Percentiles rank a stretch among this genome's conserved stretches.
These are phyloP conservation scores for Ascidia mentula DNA, from an alignment of 23 tunicate species.

Conservation along the genomic window DNA sequence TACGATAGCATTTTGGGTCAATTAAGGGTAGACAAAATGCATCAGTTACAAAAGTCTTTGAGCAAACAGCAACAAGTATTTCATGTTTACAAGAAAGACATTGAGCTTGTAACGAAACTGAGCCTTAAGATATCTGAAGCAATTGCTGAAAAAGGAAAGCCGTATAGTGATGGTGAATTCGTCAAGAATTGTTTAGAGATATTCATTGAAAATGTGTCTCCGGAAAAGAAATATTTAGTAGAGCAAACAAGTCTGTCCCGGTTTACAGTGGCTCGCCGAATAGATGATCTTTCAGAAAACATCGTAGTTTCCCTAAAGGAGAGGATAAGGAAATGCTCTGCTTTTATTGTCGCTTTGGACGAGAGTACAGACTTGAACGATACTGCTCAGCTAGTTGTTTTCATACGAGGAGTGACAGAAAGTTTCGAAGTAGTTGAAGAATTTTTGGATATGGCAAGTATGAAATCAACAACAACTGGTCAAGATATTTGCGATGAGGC, in stretches of 20 bases:
- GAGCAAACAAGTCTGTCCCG: slow-evolving; percentile 29
- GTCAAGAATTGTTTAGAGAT: slow-evolving; percentile 27
- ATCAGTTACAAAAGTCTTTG: too few relatives aligned
- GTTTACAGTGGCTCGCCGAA: slow-evolving; percentile 29
- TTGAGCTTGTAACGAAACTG: too few relatives aligned
- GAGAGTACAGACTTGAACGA: slow-evolving; percentile 37
- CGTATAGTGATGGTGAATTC: slow-evolving; percentile 29
- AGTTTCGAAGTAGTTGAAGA: slow-evolving; percentile 33
- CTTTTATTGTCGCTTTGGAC: slow-evolving; percentile 27
- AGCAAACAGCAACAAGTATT: too few relatives aligned
- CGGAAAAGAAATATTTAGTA: slow-evolving; percentile 20
- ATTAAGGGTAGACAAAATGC: too few relatives aligned
- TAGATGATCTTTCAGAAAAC: slow-evolving; percentile 35
- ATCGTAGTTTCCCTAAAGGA: not conserved
- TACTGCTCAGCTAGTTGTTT: slow-evolving; percentile 38
- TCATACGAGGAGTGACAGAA: slow-evolving; percentile 23
- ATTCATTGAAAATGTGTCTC: slow-evolving; percentile 38
- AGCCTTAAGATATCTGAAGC: too few relatives aligned
- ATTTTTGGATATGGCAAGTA: slow-evolving; percentile 33
- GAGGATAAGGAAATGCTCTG: not conserved
- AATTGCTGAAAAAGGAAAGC: too few relatives aligned
- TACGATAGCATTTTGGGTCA: too few relatives aligned
- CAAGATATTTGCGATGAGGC: slow-evolving; percentile 41
- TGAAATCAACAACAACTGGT: slow-evolving; percentile 66
- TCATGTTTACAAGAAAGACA: too few relatives aligned